Evolutionary conservation across 2,113 vertebrate genomes (phyloP).

Genomic region (Plestiodon gilberti): DNA sequence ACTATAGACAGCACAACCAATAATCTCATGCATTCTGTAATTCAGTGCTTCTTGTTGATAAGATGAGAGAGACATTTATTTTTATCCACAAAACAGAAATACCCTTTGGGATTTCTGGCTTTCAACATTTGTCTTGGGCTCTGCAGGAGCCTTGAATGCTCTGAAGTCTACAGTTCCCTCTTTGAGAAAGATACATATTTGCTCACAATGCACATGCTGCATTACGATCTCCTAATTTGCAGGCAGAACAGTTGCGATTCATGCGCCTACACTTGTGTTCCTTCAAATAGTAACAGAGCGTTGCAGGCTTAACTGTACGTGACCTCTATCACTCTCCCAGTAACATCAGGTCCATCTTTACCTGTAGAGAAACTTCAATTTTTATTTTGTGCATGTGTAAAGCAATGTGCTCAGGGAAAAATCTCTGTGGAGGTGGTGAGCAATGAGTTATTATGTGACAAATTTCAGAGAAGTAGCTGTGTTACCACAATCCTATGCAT

Average conservation of each 20-base stretch:
- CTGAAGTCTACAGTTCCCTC: slow-evolving; percentile 45
- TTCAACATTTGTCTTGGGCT: slow-evolving; percentile 63
- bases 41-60: slow-evolving; percentile 31
- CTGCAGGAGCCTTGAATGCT: slow-evolving; percentile 62
- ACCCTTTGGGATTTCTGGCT: slow-evolving; percentile 56
- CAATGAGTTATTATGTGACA: neutral
- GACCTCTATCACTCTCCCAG: neutral
- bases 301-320: neutral
- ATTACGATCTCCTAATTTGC: slow-evolving; percentile 44
- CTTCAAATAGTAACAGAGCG: neutral
- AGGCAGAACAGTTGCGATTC: slow-evolving; percentile 24
- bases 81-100: slow-evolving; percentile 34
- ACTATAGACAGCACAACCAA: slow-evolving; percentile 58
- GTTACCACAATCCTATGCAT: too few relatives aligned
- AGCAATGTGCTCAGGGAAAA: neutral
- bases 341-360: neutral
- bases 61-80: slow-evolving; percentile 47
- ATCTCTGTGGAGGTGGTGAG: neutral
- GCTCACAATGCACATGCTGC: neutral
- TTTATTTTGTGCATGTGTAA: neutral
- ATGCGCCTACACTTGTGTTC: neutral
- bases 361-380: neutral
- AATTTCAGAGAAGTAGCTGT: neutral
- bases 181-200: slow-evolving; percentile 46
- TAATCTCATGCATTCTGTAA: slow-evolving; percentile 45